Evolutionary conservation across 2,888 invertebrate genomes (phyloP).

Genomic region (Luffia ferchaultella): DNA sequence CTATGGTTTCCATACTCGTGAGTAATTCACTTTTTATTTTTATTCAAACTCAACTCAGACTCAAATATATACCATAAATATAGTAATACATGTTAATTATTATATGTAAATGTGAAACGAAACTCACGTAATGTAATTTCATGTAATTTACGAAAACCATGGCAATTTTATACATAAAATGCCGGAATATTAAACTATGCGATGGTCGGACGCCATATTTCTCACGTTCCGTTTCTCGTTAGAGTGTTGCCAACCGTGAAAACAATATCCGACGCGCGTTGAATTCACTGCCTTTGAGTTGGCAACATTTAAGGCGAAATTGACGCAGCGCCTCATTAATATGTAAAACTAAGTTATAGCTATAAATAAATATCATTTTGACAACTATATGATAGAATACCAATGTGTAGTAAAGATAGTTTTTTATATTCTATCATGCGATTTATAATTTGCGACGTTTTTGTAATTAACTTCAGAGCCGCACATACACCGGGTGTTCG

Average conservation of each 20-base stretch:
- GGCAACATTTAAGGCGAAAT: slow-evolving; percentile 21
- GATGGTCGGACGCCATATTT: slow-evolving; percentile 18
- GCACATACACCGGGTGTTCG: no score
- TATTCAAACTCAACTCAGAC: no score
- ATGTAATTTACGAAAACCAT: no score
- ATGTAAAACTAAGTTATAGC: background rate
- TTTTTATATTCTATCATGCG: no score
- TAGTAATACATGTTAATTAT: no score
- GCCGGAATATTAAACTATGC: background rate
- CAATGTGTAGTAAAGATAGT: background rate
- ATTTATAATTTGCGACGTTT: no score
- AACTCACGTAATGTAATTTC: no score
- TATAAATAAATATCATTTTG: background rate
- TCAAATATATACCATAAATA: no score
- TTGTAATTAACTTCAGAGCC: no score
- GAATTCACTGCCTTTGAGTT: slow-evolving; percentile 44
- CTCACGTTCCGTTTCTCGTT: slow-evolving; percentile 41
- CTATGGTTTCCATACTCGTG: no score
- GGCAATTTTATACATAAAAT: slow-evolving; percentile 5
- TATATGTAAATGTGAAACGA: no score
- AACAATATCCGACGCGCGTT: slow-evolving; percentile 48
- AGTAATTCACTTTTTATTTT: no score
- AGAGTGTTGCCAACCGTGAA: slow-evolving; percentile 50
- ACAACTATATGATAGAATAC: background rate
- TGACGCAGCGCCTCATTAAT: background rate